Conservation (phyloP, 2,888 invertebrate species). For the Theretra japonica region DNA sequence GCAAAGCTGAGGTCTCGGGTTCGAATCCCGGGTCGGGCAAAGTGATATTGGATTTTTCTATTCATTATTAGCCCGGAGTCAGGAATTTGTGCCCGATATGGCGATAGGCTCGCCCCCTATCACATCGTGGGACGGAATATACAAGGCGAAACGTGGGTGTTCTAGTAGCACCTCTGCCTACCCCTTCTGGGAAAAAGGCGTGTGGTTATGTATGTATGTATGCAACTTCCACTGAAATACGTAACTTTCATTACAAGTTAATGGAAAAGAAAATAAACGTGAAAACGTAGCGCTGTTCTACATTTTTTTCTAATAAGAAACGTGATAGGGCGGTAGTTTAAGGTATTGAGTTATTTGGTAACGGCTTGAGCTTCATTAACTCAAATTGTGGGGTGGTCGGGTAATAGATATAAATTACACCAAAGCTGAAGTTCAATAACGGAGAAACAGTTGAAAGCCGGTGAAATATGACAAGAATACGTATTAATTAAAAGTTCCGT, state of each 20-base stretch:
- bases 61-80: too few species aligned
- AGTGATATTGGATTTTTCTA: too few species aligned
- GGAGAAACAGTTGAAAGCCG: constrained; percentile 35
- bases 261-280: background rate
- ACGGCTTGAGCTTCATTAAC: constrained; percentile 2
- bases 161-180: too few species aligned
- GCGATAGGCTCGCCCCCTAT: too few species aligned
- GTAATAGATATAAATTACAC: constrained; percentile 37
- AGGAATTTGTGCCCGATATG: too few species aligned
- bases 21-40: too few species aligned
- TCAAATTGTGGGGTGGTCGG: constrained; percentile 3
- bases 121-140: too few species aligned
- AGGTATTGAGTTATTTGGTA: background rate
- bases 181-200: too few species aligned
- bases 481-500: constrained; percentile 53
- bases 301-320: background rate
- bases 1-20: too few species aligned
- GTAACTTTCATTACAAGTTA: background rate
- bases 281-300: background rate
- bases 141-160: too few species aligned
- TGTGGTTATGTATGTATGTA: too few species aligned
- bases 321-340: background rate
- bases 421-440: constrained; percentile 40
- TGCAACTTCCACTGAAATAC: background rate
- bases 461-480: constrained; percentile 44